Evolutionary conservation across 2,797 vertebrate genomes (phyloP), one percentile per base, ranked within the genome.

Genomic region (Notoglanidium macrostoma): DNA sequence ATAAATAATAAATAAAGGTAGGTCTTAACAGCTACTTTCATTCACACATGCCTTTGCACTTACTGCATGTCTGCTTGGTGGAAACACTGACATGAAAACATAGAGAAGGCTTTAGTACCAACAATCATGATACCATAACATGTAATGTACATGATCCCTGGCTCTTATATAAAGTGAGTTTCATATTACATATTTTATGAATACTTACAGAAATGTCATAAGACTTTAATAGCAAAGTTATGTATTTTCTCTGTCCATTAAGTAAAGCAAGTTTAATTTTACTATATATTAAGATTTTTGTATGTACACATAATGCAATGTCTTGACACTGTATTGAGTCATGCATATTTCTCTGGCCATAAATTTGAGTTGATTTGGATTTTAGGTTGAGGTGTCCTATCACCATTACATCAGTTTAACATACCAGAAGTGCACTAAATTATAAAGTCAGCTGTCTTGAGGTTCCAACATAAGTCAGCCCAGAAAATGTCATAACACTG

Each of bases 391-490:
- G 12, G 7, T 51, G 10, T 74, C 11, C 5, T 46, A n/a, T 76
- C 46, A 76, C 72, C 10, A 14, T 74, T 46, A 74, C n/a, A 49
- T 49, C 10, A 49, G 11, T 49, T 74, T 74, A 49, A 46, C 23
- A 49, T n/a, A 74, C 11, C 23, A 73, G 70, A 73, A 29, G 15
- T 77, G 74, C n/a, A 54, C n/a, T 54, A 26, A 74, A 26, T 21
- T 51, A 74, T 51, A 51, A 76, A 76, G 26, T 76, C 73, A 51
- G 73, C 46, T 76, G 73, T 76, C 26, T 12, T 74, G 72, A 74
- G 26, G 23, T 51, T 51, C 46, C 26, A 40, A 21, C 40, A 57
- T 83, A 81, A 81, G 57, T 76, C 44, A 35, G 29, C 76, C 87
- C 68, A 54, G 17, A 83, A 26, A 85, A 63, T 32, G 23, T 57